These are phyloP conservation scores for Echiichthys vipera DNA, from an alignment of 2,797 vertebrate species.

Conservation along the genomic window DNA sequence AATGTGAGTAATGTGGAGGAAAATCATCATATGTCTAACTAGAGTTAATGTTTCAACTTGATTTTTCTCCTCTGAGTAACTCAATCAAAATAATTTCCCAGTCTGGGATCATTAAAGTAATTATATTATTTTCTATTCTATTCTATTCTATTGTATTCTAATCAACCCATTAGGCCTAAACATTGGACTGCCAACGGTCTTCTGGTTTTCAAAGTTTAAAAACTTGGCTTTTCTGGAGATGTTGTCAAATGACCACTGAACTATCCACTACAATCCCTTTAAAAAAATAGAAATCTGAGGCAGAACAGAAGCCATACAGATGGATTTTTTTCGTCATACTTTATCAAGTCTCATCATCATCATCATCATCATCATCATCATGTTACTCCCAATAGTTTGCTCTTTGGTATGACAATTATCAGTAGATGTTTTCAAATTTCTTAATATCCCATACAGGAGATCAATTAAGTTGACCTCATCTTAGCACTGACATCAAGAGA, in stretches of 20 bases:
- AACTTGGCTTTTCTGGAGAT: neutral
- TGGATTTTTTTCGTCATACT: neutral
- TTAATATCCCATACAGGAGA: no score
- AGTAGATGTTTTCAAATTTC: neutral
- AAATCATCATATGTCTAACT: neutral
- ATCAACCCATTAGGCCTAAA: no score
- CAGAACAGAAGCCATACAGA: neutral
- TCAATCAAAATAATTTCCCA: no score
- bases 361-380: neutral
- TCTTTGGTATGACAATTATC: neutral
- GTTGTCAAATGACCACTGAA: neutral
- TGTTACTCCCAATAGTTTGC: neutral
- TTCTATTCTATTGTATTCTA: no score
- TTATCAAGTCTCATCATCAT: neutral
- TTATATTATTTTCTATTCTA: no score
- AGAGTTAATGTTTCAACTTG: conserved; percentile 5
- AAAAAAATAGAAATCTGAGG: neutral
- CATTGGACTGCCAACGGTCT: neutral
- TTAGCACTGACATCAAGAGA: neutral
- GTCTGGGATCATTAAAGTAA: no score
- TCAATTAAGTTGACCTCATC: neutral
- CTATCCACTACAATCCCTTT: neutral
- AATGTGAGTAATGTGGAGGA: neutral
- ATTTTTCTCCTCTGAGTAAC: conserved; percentile 9
- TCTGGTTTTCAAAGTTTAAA: neutral